A percentile compares a stretch with the other conserved stretches of the same genome.
These are phyloP conservation scores for Lapara coniferarum DNA, from an alignment of 2,888 invertebrate genomes.

Conservation along the genomic window DNA sequence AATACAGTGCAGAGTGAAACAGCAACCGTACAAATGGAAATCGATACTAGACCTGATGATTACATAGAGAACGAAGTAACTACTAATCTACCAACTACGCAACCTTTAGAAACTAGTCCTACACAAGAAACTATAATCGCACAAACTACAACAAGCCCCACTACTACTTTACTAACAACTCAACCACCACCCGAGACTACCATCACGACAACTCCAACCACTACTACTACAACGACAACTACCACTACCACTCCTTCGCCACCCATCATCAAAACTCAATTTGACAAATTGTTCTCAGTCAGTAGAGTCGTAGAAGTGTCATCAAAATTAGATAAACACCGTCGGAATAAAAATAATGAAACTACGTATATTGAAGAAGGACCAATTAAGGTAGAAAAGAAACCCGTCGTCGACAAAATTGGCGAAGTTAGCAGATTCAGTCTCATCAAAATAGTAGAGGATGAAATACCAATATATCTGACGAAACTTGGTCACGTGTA, in stretches of 20 bases:
- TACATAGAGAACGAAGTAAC: conserved; percentile 68
- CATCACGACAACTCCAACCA: conserved; percentile 52
- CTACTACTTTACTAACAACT: conserved; percentile 34
- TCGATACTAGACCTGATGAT: conserved; percentile 67
- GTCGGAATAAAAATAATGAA: conserved; percentile 81
- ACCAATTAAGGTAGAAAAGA: conserved; percentile 81
- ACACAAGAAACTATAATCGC: conserved; percentile 41
- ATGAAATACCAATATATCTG: conserved; percentile 79
- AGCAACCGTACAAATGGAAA: conserved; percentile 60
- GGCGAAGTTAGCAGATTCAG: conserved; percentile 88
- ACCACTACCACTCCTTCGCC: conserved; percentile 55
- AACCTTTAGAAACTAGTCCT: conserved; percentile 48
- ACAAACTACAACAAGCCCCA: conserved; percentile 30
- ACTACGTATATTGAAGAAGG: conserved; percentile 80
- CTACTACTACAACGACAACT: conserved; percentile 47
- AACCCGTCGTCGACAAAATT: conserved; percentile 86
- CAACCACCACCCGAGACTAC: conserved; percentile 34
- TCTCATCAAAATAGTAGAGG: conserved; percentile 87
- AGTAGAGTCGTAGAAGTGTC: conserved; percentile 88
- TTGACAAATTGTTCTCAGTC: conserved; percentile 86
- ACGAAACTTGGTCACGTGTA: conserved; percentile 77
- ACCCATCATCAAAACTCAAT: conserved; percentile 74
- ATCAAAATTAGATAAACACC: conserved; percentile 85
- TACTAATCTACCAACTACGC: conserved; percentile 60
- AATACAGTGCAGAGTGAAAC: conserved; percentile 59